Percentiles rank a stretch among this genome's conserved stretches.
These are phyloP conservation scores for Allobates femoralis DNA, from an alignment of 2,797 vertebrate species.

Conservation along the genomic window DNA sequence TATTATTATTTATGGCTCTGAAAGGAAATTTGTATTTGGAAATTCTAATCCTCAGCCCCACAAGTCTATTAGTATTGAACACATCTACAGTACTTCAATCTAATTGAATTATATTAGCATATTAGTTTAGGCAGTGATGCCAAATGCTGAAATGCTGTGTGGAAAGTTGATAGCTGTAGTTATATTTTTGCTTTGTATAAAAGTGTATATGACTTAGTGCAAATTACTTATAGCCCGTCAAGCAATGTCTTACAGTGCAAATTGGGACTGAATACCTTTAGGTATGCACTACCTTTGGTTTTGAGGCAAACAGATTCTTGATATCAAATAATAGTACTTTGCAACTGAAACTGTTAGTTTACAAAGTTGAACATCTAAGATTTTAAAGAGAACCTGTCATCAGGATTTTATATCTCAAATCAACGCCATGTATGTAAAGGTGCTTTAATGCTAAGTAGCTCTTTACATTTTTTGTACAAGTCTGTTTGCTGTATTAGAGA, in stretches of 20 bases:
- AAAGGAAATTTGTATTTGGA: background rate
- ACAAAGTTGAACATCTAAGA: too few species aligned
- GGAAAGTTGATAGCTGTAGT: background rate
- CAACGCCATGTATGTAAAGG: too few species aligned
- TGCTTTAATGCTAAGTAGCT: too few species aligned
- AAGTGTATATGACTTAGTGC: background rate
- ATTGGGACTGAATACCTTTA: background rate
- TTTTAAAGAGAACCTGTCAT: too few species aligned
- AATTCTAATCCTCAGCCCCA: background rate
- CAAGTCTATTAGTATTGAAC: background rate
- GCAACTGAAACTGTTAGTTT: too few species aligned
- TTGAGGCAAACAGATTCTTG: background rate
- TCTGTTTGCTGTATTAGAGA: too few species aligned
- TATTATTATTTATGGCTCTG: background rate
- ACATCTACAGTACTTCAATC: background rate
- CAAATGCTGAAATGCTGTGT: background rate
- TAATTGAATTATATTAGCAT: slow-evolving; percentile 10
- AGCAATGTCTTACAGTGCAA: background rate
- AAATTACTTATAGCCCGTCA: background rate
- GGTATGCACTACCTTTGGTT: background rate
- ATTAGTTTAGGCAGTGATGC: background rate
- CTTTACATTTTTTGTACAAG: too few species aligned
- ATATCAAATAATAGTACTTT: too few species aligned
- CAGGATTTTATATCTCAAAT: too few species aligned
- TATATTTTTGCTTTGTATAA: slow-evolving; percentile 7